A percentile compares a stretch with the other conserved stretches of the same genome.
phyloP scores from a whole-genome alignment of 2,888 invertebrate genomes.

The Callinectes sapidus region DNA sequence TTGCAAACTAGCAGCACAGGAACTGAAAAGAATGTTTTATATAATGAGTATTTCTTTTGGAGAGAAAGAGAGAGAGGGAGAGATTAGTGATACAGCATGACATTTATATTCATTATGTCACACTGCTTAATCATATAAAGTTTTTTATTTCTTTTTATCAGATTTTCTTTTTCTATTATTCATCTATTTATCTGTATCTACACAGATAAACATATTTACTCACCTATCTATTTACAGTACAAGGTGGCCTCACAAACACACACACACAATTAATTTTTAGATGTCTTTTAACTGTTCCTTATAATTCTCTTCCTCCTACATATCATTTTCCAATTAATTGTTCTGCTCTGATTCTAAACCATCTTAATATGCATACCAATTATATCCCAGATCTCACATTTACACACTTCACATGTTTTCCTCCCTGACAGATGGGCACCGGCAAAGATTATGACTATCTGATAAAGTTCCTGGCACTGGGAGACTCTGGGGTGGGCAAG shows the following conservation, averaged over 20 bases:
- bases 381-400: too few species aligned
- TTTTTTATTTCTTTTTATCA: background rate
- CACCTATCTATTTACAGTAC: too few species aligned
- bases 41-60: background rate
- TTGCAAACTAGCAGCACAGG: background rate
- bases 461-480: conserved; percentile 93
- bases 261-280: too few species aligned
- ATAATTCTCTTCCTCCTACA: too few species aligned
- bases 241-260: too few species aligned
- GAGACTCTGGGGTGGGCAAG: conserved; percentile 98
- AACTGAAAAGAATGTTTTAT: background rate
- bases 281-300: too few species aligned
- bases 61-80: background rate
- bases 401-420: too few species aligned
- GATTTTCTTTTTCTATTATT: background rate
- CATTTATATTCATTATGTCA: background rate
- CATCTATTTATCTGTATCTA: too few species aligned
- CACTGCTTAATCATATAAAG: background rate
- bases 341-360: too few species aligned
- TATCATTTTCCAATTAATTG: too few species aligned
- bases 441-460: conserved; percentile 92
- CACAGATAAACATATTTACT: too few species aligned
- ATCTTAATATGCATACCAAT: too few species aligned
- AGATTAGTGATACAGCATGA: background rate
- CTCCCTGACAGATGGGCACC: conserved; percentile 29